These are phyloP conservation scores for Mesembrinibis cayennensis DNA, from an alignment of 2,113 vertebrate genomes.

Conservation along the genomic window DNA sequence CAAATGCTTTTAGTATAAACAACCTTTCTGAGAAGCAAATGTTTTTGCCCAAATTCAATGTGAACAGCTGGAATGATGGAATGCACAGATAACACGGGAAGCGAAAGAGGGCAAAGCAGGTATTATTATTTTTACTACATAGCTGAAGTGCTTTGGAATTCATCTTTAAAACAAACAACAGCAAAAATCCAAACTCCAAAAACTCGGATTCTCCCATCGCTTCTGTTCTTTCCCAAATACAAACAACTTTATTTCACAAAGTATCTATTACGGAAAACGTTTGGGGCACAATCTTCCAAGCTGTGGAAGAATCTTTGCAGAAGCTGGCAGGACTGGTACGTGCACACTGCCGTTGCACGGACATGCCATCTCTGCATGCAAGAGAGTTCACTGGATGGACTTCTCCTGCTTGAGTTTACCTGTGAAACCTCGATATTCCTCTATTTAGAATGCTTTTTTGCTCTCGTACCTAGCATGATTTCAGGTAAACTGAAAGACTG, in stretches of 20 bases:
- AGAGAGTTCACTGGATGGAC: not conserved
- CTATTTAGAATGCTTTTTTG: not conserved
- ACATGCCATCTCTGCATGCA: not conserved
- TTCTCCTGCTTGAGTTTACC: not conserved
- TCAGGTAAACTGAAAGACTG: not conserved
- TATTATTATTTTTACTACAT: not conserved
- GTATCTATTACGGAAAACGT: fast-evolving
- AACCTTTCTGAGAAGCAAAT: not conserved
- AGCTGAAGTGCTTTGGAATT: slow-evolving; percentile 3
- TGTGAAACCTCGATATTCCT: not conserved
- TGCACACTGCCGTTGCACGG: fast-evolving
- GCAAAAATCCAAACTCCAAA: not conserved
- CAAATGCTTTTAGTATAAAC: slow-evolving; percentile 14
- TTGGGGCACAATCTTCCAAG: not conserved
- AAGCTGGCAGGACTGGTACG: not conserved
- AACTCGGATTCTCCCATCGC: not conserved
- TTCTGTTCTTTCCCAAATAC: not conserved
- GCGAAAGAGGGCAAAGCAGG: not conserved
- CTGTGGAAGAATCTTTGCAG: not conserved
- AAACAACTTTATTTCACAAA: not conserved
- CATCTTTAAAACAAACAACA: not conserved
- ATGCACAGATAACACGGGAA: not conserved
- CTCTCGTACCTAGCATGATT: not conserved
- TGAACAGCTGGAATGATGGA: not conserved
- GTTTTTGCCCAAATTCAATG: not conserved